A percentile compares a stretch with the other conserved stretches of the same genome.
Conservation (phyloP, 2,113 vertebrate genomes). For the Dissostichus mawsoni region DNA sequence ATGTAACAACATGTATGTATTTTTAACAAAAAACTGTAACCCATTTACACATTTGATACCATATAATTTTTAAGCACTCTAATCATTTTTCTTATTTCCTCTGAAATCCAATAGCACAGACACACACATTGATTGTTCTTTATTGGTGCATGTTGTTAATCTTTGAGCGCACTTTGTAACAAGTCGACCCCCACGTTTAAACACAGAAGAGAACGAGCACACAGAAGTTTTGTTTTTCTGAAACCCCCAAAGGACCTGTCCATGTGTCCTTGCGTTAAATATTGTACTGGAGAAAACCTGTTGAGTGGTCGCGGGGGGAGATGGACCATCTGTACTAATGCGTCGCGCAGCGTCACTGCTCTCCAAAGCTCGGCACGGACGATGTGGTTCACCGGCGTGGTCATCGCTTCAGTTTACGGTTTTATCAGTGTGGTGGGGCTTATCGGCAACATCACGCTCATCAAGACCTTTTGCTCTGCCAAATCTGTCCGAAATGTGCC, state of each 20-base stretch:
- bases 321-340: conserved; percentile 65
- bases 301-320: conserved; percentile 69
- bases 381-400: conserved; percentile 85
- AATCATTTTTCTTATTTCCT: too few species aligned
- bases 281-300: conserved; percentile 29
- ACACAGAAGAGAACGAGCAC: neutral
- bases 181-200: neutral
- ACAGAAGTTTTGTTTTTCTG: neutral
- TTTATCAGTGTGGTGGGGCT: conserved; percentile 92
- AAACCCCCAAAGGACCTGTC: neutral
- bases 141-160: neutral
- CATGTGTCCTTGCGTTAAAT: neutral
- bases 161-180: neutral
- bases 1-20: too few species aligned
- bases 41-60: too few species aligned
- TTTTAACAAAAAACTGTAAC: too few species aligned
- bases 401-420: conserved; percentile 90
- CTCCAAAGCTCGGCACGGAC: conserved; percentile 54
- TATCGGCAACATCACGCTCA: conserved; percentile 94
- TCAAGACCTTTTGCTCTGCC: conserved; percentile 93
- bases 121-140: conserved; percentile 5
- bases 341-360: conserved; percentile 61
- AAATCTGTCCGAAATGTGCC: conserved; percentile 93
- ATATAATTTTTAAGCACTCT: too few species aligned
- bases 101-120: neutral